Base-by-base conservation (phyloP, 2,113 vertebrate genomes). In the Perca fluviatilis region DNA sequence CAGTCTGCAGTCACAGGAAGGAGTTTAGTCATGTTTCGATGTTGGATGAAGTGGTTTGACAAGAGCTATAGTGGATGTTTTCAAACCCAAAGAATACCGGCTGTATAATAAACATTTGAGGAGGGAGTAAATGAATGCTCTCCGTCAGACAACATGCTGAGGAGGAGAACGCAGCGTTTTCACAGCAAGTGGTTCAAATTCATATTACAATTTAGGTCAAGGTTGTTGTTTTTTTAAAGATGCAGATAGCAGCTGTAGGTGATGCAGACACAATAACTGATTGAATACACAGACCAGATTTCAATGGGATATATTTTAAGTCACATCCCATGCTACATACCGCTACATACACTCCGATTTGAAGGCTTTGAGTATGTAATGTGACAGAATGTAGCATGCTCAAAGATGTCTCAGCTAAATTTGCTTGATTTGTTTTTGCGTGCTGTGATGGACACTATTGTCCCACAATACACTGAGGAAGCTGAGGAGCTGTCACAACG, bases 1-100 rank as follows among this genome's bases (percentile, higher is more conserved):
- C 18, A 40, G 40, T 10, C 10, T 43, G 40, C 25, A 30, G 58
- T 21, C 57, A 77, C 19, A 72, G 47, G 3, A 67, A 64, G 13
- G 62, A 70, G 62, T 72, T 76, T 30, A 21, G 68, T 21, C 36
- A 21, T 36, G 79, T 61, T 77, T 60, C 2, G 1, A 27, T 33
- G 21, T 13, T 11, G 16, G 62, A 19, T 57, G 12, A 60, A 56
- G 67, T 21, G 33, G 47, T 51, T 33, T 73, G 33, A 53, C 16
- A 11, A 25, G 36, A 71, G 30, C 30, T 60, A 10, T 3, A 49
- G 16, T 2, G 46, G 25, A 56, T 19, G 25, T 14, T 74, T 76
- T 58, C 16, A 23, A 46, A 47, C 16, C 46, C 15, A 40, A 15
- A 25, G 19, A 36, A 16, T 23, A 51, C 23, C 19, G 30, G 11